These are phyloP conservation scores for Petrophora chlorosata DNA, from an alignment of 2,888 invertebrate species.

Conservation along the genomic window DNA sequence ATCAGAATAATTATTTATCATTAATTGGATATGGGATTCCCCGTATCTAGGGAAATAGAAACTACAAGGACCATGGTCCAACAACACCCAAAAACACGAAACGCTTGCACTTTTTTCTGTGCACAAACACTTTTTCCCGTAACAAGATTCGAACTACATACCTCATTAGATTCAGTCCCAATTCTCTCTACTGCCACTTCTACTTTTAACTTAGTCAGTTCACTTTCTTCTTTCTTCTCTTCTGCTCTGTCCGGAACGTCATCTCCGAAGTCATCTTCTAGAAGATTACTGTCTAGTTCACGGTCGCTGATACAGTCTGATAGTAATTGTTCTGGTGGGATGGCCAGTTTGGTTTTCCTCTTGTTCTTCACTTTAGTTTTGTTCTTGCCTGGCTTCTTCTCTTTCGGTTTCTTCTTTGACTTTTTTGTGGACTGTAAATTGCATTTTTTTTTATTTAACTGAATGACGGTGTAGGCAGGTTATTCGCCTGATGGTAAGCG, in stretches of 20 bases:
- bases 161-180: neutral
- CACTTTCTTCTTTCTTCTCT: constrained; percentile 3
- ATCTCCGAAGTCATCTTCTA: constrained; percentile 8
- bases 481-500: too few relatives aligned
- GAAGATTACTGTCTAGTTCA: neutral
- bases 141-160: neutral
- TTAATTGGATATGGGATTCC: too few relatives aligned
- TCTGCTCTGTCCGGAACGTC: constrained; percentile 1
- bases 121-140: neutral
- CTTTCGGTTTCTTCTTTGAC: constrained; percentile 36
- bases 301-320: constrained; percentile 8
- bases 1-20: too few relatives aligned
- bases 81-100: too few relatives aligned
- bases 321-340: constrained; percentile 1
- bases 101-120: too few relatives aligned
- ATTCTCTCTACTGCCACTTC: neutral
- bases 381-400: constrained; percentile 29
- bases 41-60: too few relatives aligned
- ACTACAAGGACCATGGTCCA: too few relatives aligned
- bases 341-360: constrained; percentile 21
- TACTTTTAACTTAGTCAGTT: neutral
- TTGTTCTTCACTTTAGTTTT: constrained; percentile 35
- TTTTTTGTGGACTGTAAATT: constrained; percentile 33
- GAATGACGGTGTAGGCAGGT: too few relatives aligned
- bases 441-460: too few relatives aligned